Evolutionary conservation across 2,113 vertebrate genomes (phyloP).

Genomic region (Sarotherodon lohbergeri): DNA sequence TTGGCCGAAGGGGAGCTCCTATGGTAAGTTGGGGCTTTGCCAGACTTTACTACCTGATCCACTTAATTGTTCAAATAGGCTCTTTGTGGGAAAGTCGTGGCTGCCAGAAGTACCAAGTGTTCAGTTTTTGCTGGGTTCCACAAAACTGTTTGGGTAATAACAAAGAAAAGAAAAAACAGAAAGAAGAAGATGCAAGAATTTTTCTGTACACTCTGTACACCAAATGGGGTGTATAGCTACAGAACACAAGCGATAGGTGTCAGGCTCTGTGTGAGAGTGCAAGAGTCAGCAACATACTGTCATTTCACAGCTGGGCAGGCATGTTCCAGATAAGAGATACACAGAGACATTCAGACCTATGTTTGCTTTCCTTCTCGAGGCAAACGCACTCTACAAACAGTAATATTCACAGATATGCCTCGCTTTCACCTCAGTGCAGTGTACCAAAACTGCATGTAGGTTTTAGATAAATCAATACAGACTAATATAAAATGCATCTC

Average conservation of each 20-base stretch:
- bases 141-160: not conserved
- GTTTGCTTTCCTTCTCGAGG: not conserved
- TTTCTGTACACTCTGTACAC: accelerated
- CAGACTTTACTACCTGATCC: constrained; percentile 7
- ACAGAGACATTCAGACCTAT: not conserved
- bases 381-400: not conserved
- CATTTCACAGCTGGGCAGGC: not conserved
- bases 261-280: not conserved
- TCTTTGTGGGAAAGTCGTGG: not conserved
- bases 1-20: constrained; percentile 86
- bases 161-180: not conserved
- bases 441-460: not conserved
- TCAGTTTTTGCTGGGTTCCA: not conserved
- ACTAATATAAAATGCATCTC: not conserved
- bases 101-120: not conserved
- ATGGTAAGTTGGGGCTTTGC: constrained; percentile 75
- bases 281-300: not conserved
- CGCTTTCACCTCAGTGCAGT: not conserved
- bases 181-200: not conserved
- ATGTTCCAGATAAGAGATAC: constrained; percentile 13
- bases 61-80: not conserved
- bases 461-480: not conserved
- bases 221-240: not conserved
- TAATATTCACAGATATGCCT: not conserved
- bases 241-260: not conserved